Evolutionary conservation across 2,113 vertebrate species (phyloP).

Genomic region (Brachirus orientalis): DNA sequence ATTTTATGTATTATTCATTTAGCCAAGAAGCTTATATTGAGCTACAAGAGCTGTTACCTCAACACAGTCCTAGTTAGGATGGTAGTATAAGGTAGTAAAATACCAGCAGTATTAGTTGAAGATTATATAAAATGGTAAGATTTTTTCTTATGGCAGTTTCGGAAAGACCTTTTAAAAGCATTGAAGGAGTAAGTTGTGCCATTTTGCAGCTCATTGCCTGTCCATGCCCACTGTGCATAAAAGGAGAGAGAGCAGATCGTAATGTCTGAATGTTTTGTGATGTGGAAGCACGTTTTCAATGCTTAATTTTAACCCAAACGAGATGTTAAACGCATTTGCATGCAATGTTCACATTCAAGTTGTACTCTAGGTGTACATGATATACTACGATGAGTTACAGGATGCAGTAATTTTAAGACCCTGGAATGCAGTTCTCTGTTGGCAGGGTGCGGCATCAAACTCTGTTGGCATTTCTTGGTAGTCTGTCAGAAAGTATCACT

Average conservation of each 20-base stretch:
- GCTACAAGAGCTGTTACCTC: too few species aligned
- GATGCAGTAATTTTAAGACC: conserved; percentile 47
- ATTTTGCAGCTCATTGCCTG: not conserved
- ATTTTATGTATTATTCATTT: too few species aligned
- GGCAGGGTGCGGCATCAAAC: conserved; percentile 34
- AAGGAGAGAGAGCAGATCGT: not conserved
- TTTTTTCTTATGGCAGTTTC: not conserved
- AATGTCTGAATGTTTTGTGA: not conserved
- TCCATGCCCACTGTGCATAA: not conserved
- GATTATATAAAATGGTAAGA: not conserved
- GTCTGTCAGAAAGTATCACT: conserved; percentile 48
- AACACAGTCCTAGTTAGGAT: too few species aligned
- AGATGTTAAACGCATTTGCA: conserved; percentile 22
- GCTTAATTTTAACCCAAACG: not conserved
- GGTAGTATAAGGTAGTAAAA: too few species aligned
- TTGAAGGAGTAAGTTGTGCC: not conserved
- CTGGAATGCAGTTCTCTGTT: conserved; percentile 28
- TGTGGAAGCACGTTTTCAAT: not conserved
- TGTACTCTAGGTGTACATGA: not conserved
- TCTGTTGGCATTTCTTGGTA: conserved; percentile 39
- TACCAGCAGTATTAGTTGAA: too few species aligned
- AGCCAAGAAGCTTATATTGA: too few species aligned
- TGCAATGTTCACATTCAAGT: conserved; percentile 12
- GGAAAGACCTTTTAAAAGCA: not conserved
- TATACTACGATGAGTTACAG: conserved; percentile 13